A percentile compares a stretch with the other conserved stretches of the same genome.
phyloP scores from a whole-genome alignment of 2,113 vertebrate genomes.

The Theristicus caerulescens region DNA sequence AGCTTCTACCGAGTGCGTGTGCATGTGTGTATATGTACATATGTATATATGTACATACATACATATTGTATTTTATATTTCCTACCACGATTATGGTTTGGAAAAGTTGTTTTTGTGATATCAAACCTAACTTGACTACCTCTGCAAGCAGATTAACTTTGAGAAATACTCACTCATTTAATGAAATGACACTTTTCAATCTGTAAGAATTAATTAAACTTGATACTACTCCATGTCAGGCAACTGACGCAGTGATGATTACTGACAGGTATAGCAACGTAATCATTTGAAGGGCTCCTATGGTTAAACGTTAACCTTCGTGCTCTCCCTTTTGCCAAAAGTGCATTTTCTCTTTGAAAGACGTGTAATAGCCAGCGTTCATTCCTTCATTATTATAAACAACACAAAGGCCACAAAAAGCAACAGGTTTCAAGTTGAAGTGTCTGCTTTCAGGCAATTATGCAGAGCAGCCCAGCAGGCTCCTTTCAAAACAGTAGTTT shows the following conservation, averaged over 20 bases:
- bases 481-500: slow-evolving; percentile 70
- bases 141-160: slow-evolving; percentile 38
- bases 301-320: not conserved
- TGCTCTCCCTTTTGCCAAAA: slow-evolving; percentile 13
- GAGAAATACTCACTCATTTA: slow-evolving; percentile 38
- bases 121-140: slow-evolving; percentile 22
- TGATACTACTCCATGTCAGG: slow-evolving; percentile 20
- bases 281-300: not conserved
- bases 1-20: not conserved
- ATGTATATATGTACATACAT: rapidly evolving
- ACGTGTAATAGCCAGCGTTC: slow-evolving; percentile 30
- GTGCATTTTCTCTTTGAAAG: slow-evolving; percentile 1
- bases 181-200: slow-evolving; percentile 59
- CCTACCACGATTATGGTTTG: not conserved
- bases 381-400: slow-evolving; percentile 69
- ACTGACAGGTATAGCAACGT: slow-evolving; percentile 32
- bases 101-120: not conserved
- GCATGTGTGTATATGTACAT: not conserved
- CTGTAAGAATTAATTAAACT: slow-evolving; percentile 67
- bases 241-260: slow-evolving; percentile 23
- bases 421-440: slow-evolving; percentile 67
- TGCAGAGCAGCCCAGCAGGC: slow-evolving; percentile 65
- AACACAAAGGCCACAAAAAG: slow-evolving; percentile 72
- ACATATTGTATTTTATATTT: not conserved
- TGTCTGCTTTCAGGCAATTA: slow-evolving; percentile 83